phyloP scores from a whole-genome alignment of 2,113 vertebrate genomes.

The Lepidothrix coronata region DNA sequence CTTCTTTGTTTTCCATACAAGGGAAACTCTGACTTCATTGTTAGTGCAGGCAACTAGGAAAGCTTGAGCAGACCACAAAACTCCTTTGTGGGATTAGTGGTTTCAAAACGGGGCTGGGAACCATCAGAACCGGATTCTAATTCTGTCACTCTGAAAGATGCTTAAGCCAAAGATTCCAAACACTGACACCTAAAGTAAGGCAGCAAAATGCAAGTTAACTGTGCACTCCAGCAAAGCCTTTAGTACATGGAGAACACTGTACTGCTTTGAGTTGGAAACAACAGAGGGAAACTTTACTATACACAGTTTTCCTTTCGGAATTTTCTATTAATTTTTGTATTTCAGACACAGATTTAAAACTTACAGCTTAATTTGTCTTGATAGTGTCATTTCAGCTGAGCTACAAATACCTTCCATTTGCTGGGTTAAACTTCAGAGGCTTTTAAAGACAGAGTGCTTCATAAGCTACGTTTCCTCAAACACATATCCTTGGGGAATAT shows the following conservation, averaged over 20 bases:
- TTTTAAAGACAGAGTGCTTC: not conserved
- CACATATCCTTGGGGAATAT: not conserved
- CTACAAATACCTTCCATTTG: not conserved
- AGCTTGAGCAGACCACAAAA: conserved; percentile 25
- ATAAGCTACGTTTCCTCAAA: not conserved
- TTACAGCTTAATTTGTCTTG: not conserved
- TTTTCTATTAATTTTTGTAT: not conserved
- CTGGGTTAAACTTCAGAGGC: not conserved
- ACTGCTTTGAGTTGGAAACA: not conserved
- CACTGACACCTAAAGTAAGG: not conserved
- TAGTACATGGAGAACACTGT: not conserved
- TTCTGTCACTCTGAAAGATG: not conserved
- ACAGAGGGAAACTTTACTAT: not conserved
- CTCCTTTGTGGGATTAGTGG: not conserved
- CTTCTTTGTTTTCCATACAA: not conserved
- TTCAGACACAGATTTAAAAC: not conserved
- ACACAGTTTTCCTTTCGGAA: not conserved
- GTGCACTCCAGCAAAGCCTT: not conserved
- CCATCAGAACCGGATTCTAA: conserved; percentile 16
- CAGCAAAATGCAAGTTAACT: not conserved
- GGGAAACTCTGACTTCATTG: conserved; percentile 43
- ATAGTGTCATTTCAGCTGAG: not conserved
- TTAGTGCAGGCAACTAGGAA: conserved; percentile 7
- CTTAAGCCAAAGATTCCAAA: not conserved
- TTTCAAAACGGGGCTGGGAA: conserved; percentile 14